Evolutionary conservation across 2,113 vertebrate genomes (phyloP).

Genomic region (Dascyllus trimaculatus): DNA sequence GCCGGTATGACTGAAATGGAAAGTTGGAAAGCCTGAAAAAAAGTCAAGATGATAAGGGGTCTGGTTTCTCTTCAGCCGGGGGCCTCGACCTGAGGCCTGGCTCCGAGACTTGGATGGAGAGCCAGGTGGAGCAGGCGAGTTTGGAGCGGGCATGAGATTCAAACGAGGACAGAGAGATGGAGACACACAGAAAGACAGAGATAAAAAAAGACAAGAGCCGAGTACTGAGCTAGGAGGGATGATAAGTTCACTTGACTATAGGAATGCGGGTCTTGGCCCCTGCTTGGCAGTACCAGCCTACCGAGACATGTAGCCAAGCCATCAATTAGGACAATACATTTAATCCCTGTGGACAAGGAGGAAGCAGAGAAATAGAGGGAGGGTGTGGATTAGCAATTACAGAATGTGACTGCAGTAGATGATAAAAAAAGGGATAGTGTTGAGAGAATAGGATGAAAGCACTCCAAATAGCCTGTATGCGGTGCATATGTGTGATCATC

Average conservation of each 20-base stretch:
- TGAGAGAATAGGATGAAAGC: neutral
- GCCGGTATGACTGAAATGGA: conserved; percentile 74
- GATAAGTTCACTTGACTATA: conserved; percentile 11
- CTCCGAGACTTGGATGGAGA: conserved; percentile 25
- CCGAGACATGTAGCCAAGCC: conserved; percentile 68
- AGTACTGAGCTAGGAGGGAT: neutral
- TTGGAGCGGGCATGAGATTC: neutral
- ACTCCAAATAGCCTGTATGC: neutral
- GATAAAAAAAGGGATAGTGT: neutral
- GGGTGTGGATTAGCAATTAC: conserved; percentile 27
- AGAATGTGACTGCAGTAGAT: conserved; percentile 17
- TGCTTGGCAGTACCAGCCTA: conserved; percentile 66
- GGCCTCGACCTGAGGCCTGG: conserved; percentile 24
- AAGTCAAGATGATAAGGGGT: conserved; percentile 50
- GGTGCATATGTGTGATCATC: neutral
- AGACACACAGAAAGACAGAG: neutral
- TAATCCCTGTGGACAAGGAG: conserved; percentile 56
- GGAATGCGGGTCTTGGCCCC: conserved; percentile 44
- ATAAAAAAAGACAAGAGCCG: conserved; percentile 5
- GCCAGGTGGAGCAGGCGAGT: conserved; percentile 42
- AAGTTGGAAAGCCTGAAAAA: conserved; percentile 69
- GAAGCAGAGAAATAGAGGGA: conserved; percentile 21
- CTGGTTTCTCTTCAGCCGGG: conserved; percentile 59
- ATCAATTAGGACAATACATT: conserved; percentile 82
- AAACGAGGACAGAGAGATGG: neutral